Percentiles rank a stretch among this genome's conserved stretches.
Conservation (phyloP, 2,888 invertebrate genomes). For the Agriopis aurantiaria region DNA sequence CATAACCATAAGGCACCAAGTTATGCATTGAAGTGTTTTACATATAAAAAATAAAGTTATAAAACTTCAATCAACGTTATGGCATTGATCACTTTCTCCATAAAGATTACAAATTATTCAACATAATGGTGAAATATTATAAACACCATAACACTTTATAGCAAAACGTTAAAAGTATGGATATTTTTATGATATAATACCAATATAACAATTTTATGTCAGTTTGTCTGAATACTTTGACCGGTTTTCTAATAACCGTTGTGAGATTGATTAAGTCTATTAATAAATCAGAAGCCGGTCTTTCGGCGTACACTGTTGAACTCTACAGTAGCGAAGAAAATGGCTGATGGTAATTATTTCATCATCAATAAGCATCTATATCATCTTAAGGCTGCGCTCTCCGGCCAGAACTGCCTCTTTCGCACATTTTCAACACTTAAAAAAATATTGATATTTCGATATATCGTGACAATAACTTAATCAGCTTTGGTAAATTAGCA, state of each 20-base stretch:
- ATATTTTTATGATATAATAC: conserved; percentile 37
- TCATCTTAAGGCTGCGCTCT: too few relatives aligned
- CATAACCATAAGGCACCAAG: conserved; percentile 6
- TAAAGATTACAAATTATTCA: conserved; percentile 41
- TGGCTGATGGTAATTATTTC: too few relatives aligned
- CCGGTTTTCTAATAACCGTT: conserved; percentile 25
- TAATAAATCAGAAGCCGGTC: conserved; percentile 5
- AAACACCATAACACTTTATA: conserved; percentile 32
- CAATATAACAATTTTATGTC: conserved; percentile 16
- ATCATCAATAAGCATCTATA: too few relatives aligned
- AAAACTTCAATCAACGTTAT: conserved; percentile 26
- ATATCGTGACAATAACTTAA: too few relatives aligned
- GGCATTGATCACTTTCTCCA: conserved; percentile 49
- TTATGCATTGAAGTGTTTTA: background rate
- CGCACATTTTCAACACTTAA: too few relatives aligned
- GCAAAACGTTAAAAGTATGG: conserved; percentile 32
- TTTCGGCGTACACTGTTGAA: background rate
- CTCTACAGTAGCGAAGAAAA: background rate
- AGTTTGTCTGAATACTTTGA: conserved; percentile 18
- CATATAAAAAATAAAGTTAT: conserved; percentile 14
- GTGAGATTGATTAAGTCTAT: conserved; percentile 10
- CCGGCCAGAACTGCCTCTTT: too few relatives aligned
- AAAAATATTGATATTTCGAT: too few relatives aligned
- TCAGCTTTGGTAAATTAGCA: too few relatives aligned
- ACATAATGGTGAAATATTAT: conserved; percentile 45